These are phyloP conservation scores for Autographa pulchrina DNA, from an alignment of 2,888 invertebrate genomes.

Conservation along the genomic window DNA sequence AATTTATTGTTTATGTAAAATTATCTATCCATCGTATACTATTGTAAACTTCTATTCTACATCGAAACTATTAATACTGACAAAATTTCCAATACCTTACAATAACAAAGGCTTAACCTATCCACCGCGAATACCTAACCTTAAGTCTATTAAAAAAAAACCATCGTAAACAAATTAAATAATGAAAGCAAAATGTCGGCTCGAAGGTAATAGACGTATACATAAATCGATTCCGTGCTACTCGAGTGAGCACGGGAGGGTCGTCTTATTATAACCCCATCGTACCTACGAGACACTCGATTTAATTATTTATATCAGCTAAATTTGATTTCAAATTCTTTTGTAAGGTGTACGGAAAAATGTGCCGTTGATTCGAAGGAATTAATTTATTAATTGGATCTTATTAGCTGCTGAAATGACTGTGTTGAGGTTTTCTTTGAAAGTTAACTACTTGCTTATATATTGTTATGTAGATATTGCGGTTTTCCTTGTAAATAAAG, in stretches of 20 bases:
- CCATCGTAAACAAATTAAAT: constrained; percentile 56
- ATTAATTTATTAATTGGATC: constrained; percentile 33
- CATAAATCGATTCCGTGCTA: constrained; percentile 77
- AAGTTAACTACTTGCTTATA: too few relatives aligned
- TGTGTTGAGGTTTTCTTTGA: neutral
- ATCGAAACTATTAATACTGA: neutral
- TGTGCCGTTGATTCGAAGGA: constrained; percentile 17
- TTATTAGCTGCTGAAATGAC: neutral
- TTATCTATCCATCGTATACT: too few relatives aligned
- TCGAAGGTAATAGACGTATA: constrained; percentile 69
- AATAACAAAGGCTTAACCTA: neutral
- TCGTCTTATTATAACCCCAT: constrained; percentile 66
- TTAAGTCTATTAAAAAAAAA: constrained; percentile 39
- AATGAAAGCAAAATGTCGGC: constrained; percentile 67
- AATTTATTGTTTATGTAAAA: too few relatives aligned
- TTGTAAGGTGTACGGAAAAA: constrained; percentile 39
- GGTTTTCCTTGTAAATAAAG: too few relatives aligned
- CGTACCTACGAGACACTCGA: constrained; percentile 57
- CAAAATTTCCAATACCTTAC: neutral
- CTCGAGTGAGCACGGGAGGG: constrained; percentile 71
- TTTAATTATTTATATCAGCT: constrained; percentile 61
- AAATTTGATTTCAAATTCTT: constrained; percentile 58
- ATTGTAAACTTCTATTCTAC: neutral
- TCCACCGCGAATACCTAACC: neutral
- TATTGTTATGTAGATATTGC: too few relatives aligned